These are phyloP conservation scores for Tapirus terrestris DNA, from an alignment of 2,113 vertebrate genomes.

Conservation along the genomic window DNA sequence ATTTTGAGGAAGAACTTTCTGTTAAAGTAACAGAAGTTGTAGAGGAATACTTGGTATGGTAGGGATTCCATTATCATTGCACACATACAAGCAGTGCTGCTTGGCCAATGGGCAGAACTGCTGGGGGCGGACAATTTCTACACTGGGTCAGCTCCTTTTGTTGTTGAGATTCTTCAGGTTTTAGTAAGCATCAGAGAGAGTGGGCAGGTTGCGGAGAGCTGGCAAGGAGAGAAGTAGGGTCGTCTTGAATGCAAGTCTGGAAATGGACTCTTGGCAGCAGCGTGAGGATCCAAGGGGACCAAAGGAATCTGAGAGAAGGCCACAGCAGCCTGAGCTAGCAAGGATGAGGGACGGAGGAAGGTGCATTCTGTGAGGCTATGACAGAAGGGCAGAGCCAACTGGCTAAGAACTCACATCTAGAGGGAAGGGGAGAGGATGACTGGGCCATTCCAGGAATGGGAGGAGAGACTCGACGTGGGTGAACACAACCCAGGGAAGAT, in stretches of 20 bases:
- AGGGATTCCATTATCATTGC: neutral
- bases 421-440: neutral
- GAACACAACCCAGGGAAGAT: neutral
- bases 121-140: neutral
- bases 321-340: neutral
- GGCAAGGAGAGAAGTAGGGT: too few species aligned
- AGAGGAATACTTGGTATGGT: neutral
- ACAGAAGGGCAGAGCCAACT: neutral
- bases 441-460: neutral
- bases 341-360: neutral
- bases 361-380: neutral
- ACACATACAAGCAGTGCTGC: neutral
- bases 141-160: neutral
- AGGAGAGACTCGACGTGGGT: neutral
- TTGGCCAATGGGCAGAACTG: neutral
- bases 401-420: neutral
- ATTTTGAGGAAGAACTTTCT: neutral
- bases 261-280: neutral
- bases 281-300: neutral
- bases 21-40: neutral
- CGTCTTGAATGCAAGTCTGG: neutral
- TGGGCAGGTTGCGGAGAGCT: neutral
- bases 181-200: neutral
- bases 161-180: neutral
- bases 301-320: neutral